Percentiles rank a stretch among this genome's conserved stretches.
These are phyloP conservation scores for Podarcis siculus DNA, from an alignment of 2,797 vertebrate genomes.

Conservation along the genomic window DNA sequence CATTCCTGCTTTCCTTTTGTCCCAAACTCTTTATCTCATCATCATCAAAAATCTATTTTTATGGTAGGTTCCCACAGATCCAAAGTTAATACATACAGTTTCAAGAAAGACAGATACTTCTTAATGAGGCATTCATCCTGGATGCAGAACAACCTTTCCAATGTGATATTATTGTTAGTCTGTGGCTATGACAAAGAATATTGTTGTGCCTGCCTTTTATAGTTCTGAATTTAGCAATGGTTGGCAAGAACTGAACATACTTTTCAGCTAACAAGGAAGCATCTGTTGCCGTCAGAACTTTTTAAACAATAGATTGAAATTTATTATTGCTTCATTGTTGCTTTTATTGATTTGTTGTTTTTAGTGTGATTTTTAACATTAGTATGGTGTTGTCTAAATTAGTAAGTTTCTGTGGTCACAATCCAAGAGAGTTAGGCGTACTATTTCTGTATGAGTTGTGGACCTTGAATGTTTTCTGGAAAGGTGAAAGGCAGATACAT, in stretches of 20 bases:
- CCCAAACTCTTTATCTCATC: background rate
- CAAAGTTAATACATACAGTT: background rate
- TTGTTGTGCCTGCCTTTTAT: background rate
- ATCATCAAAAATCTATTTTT: background rate
- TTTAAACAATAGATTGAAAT: background rate
- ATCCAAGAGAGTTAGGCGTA: background rate
- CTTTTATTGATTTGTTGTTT: background rate
- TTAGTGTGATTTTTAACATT: background rate
- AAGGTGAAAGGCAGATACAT: background rate
- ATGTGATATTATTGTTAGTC: background rate
- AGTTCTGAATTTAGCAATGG: background rate
- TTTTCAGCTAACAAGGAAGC: background rate
- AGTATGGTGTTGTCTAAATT: background rate
- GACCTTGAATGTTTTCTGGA: background rate
- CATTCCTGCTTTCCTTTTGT: background rate
- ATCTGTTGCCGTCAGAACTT: background rate
- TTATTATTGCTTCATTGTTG: background rate
- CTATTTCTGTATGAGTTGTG: background rate
- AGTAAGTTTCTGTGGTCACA: background rate
- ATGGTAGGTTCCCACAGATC: background rate
- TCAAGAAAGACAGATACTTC: background rate
- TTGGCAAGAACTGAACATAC: background rate
- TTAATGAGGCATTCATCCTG: background rate
- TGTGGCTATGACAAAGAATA: background rate
- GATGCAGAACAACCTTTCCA: background rate